Conservation (phyloP, 2,797 vertebrate species). For the Enteromius thamalakanensis region DNA sequence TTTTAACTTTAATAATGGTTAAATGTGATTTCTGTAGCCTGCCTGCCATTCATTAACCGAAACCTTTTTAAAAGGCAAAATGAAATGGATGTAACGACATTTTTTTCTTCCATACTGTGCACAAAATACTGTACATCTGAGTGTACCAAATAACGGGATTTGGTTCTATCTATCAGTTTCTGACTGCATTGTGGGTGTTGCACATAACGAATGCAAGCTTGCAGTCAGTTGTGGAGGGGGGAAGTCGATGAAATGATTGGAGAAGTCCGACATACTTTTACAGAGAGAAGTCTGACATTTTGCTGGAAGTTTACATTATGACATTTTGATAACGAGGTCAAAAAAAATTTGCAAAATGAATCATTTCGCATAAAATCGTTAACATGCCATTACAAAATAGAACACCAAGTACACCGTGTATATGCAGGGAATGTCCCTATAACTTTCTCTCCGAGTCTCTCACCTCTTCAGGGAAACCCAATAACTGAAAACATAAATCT, state of each 20-base stretch:
- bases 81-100: background rate
- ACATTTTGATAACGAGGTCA: background rate
- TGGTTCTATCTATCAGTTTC: background rate
- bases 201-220: background rate
- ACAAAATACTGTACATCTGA: background rate
- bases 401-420: background rate
- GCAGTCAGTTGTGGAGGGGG: background rate
- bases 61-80: background rate
- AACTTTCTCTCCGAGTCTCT: conserved; percentile 41
- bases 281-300: background rate
- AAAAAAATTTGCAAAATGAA: background rate
- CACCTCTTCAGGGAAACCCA: conserved; percentile 45
- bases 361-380: background rate
- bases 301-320: background rate
- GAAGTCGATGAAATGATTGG: background rate
- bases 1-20: conserved; percentile 19
- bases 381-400: background rate
- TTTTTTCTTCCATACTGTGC: background rate
- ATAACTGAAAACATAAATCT: conserved; percentile 46
- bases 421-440: conserved; percentile 43
- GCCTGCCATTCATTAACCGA: background rate
- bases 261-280: background rate
- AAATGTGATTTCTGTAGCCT: background rate
- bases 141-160: background rate
- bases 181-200: background rate